Conservation (phyloP, 2,797 vertebrate genomes). For the Hippopotamyrus pictus region DNA sequence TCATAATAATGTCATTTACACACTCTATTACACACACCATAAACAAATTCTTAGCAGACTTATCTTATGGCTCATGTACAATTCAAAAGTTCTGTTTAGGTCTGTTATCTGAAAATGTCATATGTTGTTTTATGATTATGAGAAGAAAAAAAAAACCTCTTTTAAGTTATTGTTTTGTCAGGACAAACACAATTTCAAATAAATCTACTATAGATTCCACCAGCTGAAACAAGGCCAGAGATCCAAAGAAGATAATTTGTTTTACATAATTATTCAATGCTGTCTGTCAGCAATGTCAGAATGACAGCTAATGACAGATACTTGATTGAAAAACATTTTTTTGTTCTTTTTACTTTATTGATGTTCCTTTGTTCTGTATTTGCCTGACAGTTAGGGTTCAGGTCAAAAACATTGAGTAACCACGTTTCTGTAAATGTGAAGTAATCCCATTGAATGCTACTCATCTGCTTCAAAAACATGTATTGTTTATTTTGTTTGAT, state of each 20-base stretch:
- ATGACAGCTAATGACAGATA: not conserved
- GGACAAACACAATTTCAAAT: not conserved
- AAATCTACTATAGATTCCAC: not conserved
- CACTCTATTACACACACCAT: not conserved
- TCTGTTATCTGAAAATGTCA: not conserved
- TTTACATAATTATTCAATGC: not conserved
- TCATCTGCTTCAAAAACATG: not conserved
- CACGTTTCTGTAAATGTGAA: not conserved
- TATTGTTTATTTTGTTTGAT: not conserved
- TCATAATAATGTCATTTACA: not conserved
- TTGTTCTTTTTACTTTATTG: not conserved
- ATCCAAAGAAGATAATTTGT: not conserved
- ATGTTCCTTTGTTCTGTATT: not conserved
- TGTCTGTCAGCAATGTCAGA: not conserved
- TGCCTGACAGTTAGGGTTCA: not conserved
- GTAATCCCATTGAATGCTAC: not conserved
- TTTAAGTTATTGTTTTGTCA: not conserved
- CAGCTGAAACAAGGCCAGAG: not conserved
- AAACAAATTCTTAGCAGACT: not conserved
- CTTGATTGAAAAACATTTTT: not conserved
- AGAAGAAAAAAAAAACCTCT: not conserved
- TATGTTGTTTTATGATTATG: not conserved
- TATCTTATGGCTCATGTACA: not conserved
- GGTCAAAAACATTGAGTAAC: not conserved
- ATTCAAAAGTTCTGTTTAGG: not conserved